These are phyloP conservation scores for Regulus satrapa DNA, from an alignment of 2,113 vertebrate species.

Conservation along the genomic window DNA sequence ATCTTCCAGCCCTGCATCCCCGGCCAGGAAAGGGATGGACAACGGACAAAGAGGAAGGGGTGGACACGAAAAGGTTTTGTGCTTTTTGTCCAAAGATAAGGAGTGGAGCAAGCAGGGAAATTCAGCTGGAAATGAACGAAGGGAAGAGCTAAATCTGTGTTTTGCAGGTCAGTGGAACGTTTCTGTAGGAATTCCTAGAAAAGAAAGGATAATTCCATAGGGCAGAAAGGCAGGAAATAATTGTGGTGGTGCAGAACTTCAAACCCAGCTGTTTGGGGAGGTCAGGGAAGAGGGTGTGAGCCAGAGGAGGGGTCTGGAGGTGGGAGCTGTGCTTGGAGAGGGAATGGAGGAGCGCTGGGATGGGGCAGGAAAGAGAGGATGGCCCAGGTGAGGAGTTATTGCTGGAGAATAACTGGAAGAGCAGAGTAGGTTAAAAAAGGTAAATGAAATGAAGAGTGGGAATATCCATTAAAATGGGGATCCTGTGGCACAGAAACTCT, in stretches of 20 bases:
- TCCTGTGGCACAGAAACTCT: neutral
- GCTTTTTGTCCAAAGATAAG: neutral
- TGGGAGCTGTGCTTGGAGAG: neutral
- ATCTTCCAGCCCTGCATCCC: neutral
- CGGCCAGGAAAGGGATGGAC: neutral
- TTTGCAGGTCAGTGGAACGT: neutral
- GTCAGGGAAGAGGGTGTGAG: neutral
- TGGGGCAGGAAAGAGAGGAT: neutral
- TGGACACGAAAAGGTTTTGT: neutral
- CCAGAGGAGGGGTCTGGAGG: neutral
- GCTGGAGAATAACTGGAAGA: fast-evolving
- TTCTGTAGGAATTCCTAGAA: neutral
- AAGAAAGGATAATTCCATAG: neutral
- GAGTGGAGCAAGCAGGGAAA: neutral
- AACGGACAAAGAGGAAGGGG: neutral
- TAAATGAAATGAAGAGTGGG: neutral
- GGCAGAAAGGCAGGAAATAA: neutral
- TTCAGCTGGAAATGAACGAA: neutral
- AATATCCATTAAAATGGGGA: neutral
- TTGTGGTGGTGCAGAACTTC: neutral
- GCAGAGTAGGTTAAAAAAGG: neutral
- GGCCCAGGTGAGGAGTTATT: neutral
- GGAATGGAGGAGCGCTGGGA: neutral
- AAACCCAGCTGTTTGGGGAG: neutral
- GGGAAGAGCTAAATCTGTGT: neutral